Evolutionary conservation across 2,113 vertebrate genomes (phyloP).

Genomic region (Corythornis cristatus): DNA sequence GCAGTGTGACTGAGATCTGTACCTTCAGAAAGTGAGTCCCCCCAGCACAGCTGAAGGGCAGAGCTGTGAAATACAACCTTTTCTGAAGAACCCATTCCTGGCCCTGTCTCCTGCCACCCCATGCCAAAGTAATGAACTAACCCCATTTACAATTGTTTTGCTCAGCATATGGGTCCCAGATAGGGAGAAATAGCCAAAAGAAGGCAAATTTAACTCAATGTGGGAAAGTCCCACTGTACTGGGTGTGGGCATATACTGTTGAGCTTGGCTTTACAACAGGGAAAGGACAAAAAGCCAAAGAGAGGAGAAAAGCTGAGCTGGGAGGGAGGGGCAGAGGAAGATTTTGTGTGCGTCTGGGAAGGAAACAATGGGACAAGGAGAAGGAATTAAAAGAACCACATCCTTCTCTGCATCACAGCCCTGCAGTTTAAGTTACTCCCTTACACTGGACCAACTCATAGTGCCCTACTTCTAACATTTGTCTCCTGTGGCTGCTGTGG

Average conservation of each 20-base stretch:
- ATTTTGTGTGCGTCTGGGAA: background rate
- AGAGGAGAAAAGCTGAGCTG: constrained; percentile 11
- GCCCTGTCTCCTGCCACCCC: background rate
- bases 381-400: constrained; percentile 51
- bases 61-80: background rate
- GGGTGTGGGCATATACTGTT: background rate
- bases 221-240: background rate
- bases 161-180: constrained; percentile 35
- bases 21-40: background rate
- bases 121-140: background rate
- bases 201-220: background rate
- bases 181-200: constrained; percentile 9
- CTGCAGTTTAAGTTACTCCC: background rate
- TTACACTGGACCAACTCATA: background rate
- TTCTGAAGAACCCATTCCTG: background rate
- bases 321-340: constrained; percentile 16
- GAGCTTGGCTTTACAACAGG: background rate
- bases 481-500: background rate
- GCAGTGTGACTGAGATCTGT: background rate
- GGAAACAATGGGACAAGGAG: constrained; percentile 34
- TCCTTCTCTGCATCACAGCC: constrained; percentile 32
- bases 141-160: constrained; percentile 21
- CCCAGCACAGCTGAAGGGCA: background rate
- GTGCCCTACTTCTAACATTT: background rate
- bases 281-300: background rate